These are phyloP conservation scores for Lethocerus indicus DNA, from an alignment of 1,140 invertebrate species.

Conservation along the genomic window DNA sequence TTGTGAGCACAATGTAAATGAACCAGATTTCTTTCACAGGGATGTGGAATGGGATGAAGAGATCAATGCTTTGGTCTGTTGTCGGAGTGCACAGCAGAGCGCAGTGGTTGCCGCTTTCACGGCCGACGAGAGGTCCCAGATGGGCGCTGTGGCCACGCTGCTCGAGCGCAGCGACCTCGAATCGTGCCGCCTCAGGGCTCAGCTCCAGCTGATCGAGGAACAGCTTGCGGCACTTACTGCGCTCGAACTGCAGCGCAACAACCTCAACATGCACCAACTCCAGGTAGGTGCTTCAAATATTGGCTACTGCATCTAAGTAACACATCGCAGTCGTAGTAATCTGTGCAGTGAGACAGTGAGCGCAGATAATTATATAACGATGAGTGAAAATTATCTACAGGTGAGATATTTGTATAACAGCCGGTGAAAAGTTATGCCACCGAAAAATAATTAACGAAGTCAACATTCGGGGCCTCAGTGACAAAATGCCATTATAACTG, in stretches of 20 bases:
- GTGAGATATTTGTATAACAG: no score
- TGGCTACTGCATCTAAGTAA: no score
- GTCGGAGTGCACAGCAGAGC: slow-evolving; percentile 37
- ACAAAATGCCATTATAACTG: no score
- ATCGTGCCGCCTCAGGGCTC: slow-evolving; percentile 54
- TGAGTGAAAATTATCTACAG: no score
- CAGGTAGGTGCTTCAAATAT: neutral
- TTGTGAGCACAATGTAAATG: no score
- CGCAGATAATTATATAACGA: no score
- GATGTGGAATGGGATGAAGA: slow-evolving; percentile 37
- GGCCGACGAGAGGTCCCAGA: slow-evolving; percentile 51
- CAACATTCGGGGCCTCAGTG: no score
- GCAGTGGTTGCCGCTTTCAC: slow-evolving; percentile 37
- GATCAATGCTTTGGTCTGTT: slow-evolving; percentile 34
- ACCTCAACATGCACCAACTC: slow-evolving; percentile 39
- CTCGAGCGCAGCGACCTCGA: slow-evolving; percentile 55
- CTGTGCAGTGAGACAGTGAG: no score
- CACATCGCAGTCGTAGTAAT: no score
- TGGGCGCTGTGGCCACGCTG: slow-evolving; percentile 49
- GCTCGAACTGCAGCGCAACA: slow-evolving; percentile 54
- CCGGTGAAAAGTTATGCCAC: no score
- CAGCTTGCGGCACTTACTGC: slow-evolving; percentile 54
- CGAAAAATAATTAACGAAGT: no score
- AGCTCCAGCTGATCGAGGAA: slow-evolving; percentile 57
- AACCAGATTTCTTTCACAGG: no score